Conservation (phyloP, 2,888 invertebrate genomes). For the Stenolophus ochropezus region DNA sequence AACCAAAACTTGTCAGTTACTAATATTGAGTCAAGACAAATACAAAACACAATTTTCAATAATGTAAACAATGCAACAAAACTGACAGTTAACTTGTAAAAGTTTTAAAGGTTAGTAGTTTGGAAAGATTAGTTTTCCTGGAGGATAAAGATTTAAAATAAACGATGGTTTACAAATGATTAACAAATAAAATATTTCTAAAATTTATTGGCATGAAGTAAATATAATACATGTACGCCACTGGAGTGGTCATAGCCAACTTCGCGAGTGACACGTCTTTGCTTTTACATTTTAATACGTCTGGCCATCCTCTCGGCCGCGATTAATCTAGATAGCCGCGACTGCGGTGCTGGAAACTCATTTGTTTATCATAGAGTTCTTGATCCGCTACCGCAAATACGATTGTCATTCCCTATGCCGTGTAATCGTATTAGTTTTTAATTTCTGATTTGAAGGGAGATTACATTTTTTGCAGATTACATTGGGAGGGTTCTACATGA, state of each 20-base stretch:
- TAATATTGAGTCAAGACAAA: too few relatives aligned
- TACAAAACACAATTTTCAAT: too few relatives aligned
- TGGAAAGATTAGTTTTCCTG: too few relatives aligned
- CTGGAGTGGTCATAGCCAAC: neutral
- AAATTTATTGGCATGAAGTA: neutral
- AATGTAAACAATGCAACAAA: too few relatives aligned
- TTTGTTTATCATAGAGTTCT: conserved; percentile 49
- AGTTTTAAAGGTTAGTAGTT: too few relatives aligned
- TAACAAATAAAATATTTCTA: neutral
- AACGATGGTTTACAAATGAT: too few relatives aligned
- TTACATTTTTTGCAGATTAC: conserved; percentile 38
- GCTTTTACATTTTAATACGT: conserved; percentile 49
- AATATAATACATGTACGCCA: neutral
- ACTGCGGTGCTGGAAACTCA: conserved; percentile 38
- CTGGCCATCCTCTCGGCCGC: conserved; percentile 33
- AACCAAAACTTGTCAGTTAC: too few relatives aligned
- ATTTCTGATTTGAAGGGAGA: conserved; percentile 38
- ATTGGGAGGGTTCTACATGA: conserved; percentile 7
- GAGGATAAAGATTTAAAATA: too few relatives aligned
- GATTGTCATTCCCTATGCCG: conserved; percentile 1
- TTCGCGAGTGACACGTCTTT: conserved; percentile 39
- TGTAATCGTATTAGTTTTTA: conserved; percentile 48
- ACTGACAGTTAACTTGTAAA: too few relatives aligned
- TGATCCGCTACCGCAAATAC: conserved; percentile 41
- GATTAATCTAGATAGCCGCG: conserved; percentile 45